These are phyloP conservation scores for Vicugna pacos DNA, from an alignment of 2,113 vertebrate species.

Conservation along the genomic window DNA sequence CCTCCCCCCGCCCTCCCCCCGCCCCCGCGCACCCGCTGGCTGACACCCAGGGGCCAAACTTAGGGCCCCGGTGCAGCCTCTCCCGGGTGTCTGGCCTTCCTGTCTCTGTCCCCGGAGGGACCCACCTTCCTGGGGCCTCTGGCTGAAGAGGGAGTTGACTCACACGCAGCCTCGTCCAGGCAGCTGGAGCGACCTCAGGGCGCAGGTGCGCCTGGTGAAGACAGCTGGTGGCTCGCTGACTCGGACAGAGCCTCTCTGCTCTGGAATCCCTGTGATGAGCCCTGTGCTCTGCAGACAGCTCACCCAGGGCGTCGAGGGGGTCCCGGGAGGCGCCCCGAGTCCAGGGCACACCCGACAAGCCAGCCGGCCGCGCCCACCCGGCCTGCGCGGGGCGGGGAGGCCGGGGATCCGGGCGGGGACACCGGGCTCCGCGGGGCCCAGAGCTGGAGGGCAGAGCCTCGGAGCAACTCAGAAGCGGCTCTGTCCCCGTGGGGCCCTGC, in stretches of 20 bases:
- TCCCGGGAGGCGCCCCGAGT: neutral
- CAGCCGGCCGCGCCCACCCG: neutral
- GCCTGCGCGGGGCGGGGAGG: no score
- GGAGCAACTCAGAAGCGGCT: no score
- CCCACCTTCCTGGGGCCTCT: neutral
- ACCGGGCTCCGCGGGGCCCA: no score
- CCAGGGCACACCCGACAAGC: neutral
- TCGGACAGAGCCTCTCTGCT: neutral
- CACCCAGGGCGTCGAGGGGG: neutral
- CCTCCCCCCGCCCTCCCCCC: accelerated
- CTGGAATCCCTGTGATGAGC: neutral
- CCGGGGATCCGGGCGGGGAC: accelerated
- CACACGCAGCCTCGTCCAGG: neutral
- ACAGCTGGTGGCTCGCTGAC: neutral
- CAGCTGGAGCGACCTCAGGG: neutral
- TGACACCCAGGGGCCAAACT: no score
- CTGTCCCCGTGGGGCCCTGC: no score
- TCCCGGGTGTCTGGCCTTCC: neutral
- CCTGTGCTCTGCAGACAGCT: neutral
- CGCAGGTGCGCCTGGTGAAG: neutral
- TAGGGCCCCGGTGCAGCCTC: no score
- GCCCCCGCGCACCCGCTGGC: neutral
- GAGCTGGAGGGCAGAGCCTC: neutral
- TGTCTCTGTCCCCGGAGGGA: neutral
- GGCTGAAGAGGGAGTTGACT: neutral